Evolutionary conservation across 2,797 vertebrate genomes (phyloP).

Genomic region (Argentina silus): DNA sequence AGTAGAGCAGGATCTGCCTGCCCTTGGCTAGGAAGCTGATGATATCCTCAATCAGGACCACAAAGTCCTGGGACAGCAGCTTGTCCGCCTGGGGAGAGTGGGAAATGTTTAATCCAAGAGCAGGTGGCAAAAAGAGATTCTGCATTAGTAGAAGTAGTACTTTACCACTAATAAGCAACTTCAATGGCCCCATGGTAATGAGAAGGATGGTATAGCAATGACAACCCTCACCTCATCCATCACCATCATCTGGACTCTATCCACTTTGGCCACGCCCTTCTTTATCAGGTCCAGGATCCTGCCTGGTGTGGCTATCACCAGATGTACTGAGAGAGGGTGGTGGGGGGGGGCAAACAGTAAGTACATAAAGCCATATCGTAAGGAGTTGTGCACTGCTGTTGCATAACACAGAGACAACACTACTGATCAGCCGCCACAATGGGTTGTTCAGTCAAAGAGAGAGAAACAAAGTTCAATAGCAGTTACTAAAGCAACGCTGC

Average conservation of each 20-base stretch:
- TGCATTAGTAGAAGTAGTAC: too few species aligned
- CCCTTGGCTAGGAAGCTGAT: slow-evolving; percentile 83
- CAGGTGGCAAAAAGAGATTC: neutral
- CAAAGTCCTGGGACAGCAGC: slow-evolving; percentile 86
- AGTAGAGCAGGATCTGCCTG: slow-evolving; percentile 85
- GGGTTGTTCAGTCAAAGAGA: neutral
- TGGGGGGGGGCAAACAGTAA: neutral
- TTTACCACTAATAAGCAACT: too few species aligned
- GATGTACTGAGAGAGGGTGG: slow-evolving; percentile 71
- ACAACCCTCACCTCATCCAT: slow-evolving; percentile 81
- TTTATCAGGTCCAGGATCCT: slow-evolving; percentile 84
- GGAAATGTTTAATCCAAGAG: slow-evolving; percentile 1
- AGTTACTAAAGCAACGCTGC: neutral
- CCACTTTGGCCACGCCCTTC: slow-evolving; percentile 84
- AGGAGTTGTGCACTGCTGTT: neutral
- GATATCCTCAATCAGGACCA: slow-evolving; percentile 84
- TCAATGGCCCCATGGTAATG: too few species aligned
- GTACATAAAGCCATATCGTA: neutral
- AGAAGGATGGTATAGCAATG: neutral
- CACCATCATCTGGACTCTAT: slow-evolving; percentile 82
- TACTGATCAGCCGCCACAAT: neutral
- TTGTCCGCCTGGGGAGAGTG: slow-evolving; percentile 77
- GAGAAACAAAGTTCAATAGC: neutral
- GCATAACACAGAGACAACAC: neutral
- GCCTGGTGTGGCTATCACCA: slow-evolving; percentile 84